These are phyloP conservation scores for Balaeniceps rex DNA, from an alignment of 2,113 vertebrate genomes.

Conservation along the genomic window DNA sequence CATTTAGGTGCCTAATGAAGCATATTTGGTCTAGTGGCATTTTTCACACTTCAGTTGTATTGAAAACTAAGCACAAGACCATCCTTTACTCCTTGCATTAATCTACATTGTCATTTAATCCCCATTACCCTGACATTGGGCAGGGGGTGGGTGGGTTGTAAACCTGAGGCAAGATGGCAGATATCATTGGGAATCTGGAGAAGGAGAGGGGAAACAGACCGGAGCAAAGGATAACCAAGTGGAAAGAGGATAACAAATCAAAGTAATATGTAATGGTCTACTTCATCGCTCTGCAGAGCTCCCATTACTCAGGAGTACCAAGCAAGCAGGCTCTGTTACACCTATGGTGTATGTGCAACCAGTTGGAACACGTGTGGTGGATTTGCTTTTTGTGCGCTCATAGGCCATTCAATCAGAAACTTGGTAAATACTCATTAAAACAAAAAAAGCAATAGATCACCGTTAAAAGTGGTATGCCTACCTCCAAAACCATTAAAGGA, in stretches of 20 bases:
- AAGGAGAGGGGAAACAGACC: neutral
- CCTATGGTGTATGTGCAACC: neutral
- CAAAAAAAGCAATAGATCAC: neutral
- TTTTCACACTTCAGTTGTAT: neutral
- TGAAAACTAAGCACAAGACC: neutral
- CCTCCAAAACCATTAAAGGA: neutral
- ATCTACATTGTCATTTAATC: neutral
- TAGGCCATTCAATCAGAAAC: neutral
- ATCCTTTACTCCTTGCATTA: neutral
- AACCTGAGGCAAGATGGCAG: neutral
- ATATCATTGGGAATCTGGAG: neutral
- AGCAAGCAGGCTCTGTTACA: neutral
- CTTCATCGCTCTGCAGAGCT: neutral
- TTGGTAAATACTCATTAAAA: neutral
- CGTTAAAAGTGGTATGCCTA: neutral
- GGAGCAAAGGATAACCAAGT: neutral
- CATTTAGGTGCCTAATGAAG: constrained; percentile 27
- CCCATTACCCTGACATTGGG: neutral
- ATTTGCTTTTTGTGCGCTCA: neutral
- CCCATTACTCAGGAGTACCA: neutral
- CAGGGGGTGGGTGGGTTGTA: neutral
- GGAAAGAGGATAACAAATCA: neutral
- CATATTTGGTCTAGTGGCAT: neutral
- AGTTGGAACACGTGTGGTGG: accelerated
- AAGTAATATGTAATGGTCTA: neutral